These are phyloP conservation scores for Xiphorhynchus erythropygius DNA, from an alignment of 2,797 vertebrate species.

Conservation along the genomic window DNA sequence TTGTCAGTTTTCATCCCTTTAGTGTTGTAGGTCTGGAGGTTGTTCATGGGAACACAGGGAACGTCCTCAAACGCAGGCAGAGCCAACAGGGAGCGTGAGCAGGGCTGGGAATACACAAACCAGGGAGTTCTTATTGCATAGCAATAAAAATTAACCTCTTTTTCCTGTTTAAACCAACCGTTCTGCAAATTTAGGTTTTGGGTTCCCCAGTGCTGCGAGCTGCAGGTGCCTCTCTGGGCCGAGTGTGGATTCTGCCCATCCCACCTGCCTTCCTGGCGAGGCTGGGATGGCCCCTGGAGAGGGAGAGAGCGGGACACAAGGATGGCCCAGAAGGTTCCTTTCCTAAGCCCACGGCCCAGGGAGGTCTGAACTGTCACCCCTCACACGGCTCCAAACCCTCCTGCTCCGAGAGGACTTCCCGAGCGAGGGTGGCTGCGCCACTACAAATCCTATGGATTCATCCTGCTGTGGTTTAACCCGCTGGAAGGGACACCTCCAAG, in stretches of 20 bases:
- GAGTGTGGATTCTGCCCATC: background rate
- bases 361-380: background rate
- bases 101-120: background rate
- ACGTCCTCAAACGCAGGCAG: background rate
- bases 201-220: background rate
- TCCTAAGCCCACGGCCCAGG: background rate
- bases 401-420: background rate
- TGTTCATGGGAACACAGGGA: background rate
- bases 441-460: background rate
- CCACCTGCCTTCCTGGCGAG: background rate
- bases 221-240: background rate
- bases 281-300: background rate
- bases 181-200: background rate
- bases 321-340: background rate
- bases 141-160: conserved; percentile 38
- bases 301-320: background rate
- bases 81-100: conserved; percentile 1
- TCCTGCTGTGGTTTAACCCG: background rate
- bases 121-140: conserved; percentile 68
- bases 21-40: conserved; percentile 32
- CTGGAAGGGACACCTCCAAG: background rate
- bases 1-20: conserved; percentile 65
- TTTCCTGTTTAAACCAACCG: background rate
- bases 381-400: conserved; percentile 1
- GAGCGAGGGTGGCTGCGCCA: background rate